phyloP scores from a whole-genome alignment of 2,888 invertebrate species.

The Tipula helvola region DNA sequence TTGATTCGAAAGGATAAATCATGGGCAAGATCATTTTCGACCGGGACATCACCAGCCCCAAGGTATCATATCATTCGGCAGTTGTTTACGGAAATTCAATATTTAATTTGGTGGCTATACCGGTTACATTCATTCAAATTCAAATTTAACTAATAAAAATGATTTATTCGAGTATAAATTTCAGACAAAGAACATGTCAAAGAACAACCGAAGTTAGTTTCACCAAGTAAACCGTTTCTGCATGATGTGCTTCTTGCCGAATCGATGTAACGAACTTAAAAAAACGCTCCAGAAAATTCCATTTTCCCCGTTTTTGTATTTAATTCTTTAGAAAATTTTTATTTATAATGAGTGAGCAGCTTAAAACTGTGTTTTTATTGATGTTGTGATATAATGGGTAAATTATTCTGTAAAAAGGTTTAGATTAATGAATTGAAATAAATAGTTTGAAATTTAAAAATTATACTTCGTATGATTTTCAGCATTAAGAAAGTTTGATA shows the following conservation, averaged over 20 bases:
- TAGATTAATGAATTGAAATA: not conserved
- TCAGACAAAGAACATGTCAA: no score
- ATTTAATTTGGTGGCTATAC: slow-evolving; percentile 96
- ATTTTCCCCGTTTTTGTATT: not conserved
- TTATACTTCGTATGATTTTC: no score
- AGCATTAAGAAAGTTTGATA: no score
- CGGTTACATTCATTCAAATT: slow-evolving; percentile 90
- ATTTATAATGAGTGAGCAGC: not conserved
- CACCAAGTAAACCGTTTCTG: no score
- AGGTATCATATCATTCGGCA: slow-evolving; percentile 92
- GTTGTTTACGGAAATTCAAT: slow-evolving; percentile 75
- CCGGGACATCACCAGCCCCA: slow-evolving; percentile 78
- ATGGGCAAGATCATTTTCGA: slow-evolving; percentile 81
- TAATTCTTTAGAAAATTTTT: not conserved
- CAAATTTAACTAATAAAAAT: slow-evolving; percentile 90
- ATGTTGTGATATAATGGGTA: not conserved
- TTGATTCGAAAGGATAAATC: slow-evolving; percentile 83
- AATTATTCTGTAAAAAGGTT: not conserved
- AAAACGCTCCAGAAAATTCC: not conserved
- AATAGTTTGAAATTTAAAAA: no score
- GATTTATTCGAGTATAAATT: slow-evolving; percentile 92
- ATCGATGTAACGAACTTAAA: slow-evolving; percentile 22
- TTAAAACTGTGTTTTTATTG: not conserved
- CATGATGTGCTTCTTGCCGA: no score
- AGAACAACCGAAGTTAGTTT: no score